A percentile compares a stretch with the other conserved stretches of the same genome.
These are phyloP conservation scores for Stegodyphus dumicola DNA, from an alignment of 1,140 invertebrate species.

Conservation along the genomic window DNA sequence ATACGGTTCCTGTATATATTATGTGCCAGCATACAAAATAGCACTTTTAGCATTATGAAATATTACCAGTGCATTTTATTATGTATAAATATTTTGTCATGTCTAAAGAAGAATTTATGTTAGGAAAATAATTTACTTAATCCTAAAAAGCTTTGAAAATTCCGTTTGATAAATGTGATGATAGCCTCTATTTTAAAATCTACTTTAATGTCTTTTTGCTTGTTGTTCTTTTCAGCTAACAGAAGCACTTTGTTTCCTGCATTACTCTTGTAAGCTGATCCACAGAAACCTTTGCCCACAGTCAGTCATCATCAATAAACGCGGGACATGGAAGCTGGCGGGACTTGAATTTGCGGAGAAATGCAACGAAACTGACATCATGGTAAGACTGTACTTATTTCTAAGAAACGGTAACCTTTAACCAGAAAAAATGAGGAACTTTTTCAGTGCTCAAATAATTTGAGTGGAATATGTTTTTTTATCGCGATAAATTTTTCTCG, in stretches of 20 bases:
- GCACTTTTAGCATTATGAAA: no score
- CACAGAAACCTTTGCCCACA: conserved; percentile 94
- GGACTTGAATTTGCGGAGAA: conserved; percentile 88
- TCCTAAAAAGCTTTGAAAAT: no score
- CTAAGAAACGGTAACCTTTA: neutral
- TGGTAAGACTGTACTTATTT: conserved; percentile 60
- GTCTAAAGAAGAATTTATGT: no score
- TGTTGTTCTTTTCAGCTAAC: conserved; percentile 77
- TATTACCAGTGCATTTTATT: no score
- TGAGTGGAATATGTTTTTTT: neutral
- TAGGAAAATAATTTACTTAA: no score
- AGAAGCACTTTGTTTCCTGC: conserved; percentile 93
- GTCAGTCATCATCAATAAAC: conserved; percentile 92
- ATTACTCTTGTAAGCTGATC: conserved; percentile 83
- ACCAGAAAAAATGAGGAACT: no score
- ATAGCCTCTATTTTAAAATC: no score
- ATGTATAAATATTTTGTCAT: no score
- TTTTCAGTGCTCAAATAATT: neutral
- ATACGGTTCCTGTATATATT: no score
- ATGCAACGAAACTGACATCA: conserved; percentile 64
- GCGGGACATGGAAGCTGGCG: conserved; percentile 94
- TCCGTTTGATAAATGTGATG: no score
- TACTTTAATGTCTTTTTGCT: neutral
- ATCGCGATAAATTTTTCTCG: neutral
- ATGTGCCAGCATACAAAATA: no score